Conservation (phyloP, 2,797 vertebrate genomes). For the Lagocephalus sceleratus region DNA sequence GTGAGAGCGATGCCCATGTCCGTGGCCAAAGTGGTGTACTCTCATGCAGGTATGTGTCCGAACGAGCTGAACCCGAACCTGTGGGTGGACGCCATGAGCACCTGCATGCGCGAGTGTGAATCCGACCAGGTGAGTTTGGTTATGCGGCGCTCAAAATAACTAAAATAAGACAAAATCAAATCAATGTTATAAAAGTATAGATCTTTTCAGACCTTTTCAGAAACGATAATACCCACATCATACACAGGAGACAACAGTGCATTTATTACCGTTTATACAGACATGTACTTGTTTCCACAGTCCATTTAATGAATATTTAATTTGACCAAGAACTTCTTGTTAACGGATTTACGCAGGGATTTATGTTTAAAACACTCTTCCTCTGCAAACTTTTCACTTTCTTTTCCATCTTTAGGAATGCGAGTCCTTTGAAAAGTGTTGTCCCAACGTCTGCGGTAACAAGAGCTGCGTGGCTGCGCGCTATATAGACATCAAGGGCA, state of each 20-base stretch:
- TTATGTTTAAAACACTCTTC: background rate
- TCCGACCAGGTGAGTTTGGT: constrained; percentile 87
- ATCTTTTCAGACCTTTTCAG: too few relatives aligned
- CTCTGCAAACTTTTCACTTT: background rate
- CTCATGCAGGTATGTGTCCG: constrained; percentile 94
- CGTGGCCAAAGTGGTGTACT: constrained; percentile 83
- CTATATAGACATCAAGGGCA: constrained; percentile 90
- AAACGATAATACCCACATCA: too few relatives aligned
- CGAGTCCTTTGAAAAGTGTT: constrained; percentile 96
- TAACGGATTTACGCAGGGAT: too few relatives aligned
- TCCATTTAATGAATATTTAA: too few relatives aligned
- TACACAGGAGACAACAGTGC: too few relatives aligned
- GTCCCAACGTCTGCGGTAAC: constrained; percentile 93
- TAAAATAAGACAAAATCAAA: too few relatives aligned
- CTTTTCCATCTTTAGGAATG: constrained; percentile 82
- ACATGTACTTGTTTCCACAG: too few relatives aligned
- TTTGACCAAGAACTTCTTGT: too few relatives aligned
- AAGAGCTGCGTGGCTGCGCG: constrained; percentile 95
- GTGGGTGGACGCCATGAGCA: constrained; percentile 99
- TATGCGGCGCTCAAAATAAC: too few relatives aligned
- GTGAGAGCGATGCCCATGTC: constrained; percentile 75
- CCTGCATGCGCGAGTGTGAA: constrained; percentile 93
- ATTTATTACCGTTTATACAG: too few relatives aligned
- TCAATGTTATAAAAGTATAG: too few relatives aligned
- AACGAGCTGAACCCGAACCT: constrained; percentile 99